Percentiles rank a stretch among this genome's conserved stretches.
Evolutionary conservation across 2,113 vertebrate species (phyloP).

Genomic region (Phyllostomus hastatus): DNA sequence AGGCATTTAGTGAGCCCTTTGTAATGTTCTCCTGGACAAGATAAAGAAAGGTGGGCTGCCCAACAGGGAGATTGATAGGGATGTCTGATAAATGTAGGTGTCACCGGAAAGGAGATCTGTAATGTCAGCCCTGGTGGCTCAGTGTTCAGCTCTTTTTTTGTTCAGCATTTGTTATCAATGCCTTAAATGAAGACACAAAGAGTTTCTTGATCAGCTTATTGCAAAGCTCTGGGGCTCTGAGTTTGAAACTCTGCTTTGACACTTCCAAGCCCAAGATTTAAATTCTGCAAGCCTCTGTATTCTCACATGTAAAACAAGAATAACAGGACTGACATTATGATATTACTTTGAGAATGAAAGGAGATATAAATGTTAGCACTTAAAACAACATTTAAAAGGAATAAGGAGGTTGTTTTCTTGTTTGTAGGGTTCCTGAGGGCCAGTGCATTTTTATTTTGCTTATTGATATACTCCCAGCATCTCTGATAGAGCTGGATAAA

Average conservation of each 20-base stretch:
- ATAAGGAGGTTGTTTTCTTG: not conserved
- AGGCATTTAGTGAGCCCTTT: not conserved
- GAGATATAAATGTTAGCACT: not conserved
- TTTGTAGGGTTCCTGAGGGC: not conserved
- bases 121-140: not conserved
- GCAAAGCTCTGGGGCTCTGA: not conserved
- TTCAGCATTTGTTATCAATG: not conserved
- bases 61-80: not conserved
- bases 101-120: not conserved
- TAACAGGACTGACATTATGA: not conserved
- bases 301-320: not conserved
- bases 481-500: not conserved
- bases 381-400: not conserved
- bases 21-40: not conserved
- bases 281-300: not conserved
- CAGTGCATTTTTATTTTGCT: not conserved
- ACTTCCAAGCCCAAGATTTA: not conserved
- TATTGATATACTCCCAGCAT: not conserved
- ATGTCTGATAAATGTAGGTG: slow-evolving; percentile 13
- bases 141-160: not conserved
- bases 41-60: slow-evolving; percentile 20
- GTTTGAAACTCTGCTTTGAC: slow-evolving; percentile 16
- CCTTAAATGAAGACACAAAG: slow-evolving; percentile 16
- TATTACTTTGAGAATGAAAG: not conserved
- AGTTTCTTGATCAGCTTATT: slow-evolving; percentile 8